phyloP scores from a whole-genome alignment of 2,797 vertebrate species.

The Leuciscus waleckii region DNA sequence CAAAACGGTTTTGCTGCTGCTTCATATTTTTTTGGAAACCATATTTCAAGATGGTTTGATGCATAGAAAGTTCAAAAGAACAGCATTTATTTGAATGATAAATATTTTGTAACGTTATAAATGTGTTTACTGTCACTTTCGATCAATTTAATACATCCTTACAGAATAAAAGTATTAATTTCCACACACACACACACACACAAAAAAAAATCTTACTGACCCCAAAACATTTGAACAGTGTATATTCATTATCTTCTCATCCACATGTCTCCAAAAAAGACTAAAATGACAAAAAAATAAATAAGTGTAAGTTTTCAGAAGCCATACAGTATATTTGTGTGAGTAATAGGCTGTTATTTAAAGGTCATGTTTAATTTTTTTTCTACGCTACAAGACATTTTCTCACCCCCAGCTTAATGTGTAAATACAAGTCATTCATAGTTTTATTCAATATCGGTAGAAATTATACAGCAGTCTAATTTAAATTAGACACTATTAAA shows the following conservation, averaged over 20 bases:
- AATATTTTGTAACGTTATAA: background rate
- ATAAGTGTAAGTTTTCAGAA: background rate
- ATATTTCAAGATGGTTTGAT: no score
- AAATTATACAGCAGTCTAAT: no score
- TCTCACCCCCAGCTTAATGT: background rate
- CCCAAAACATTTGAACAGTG: background rate
- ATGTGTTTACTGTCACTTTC: background rate
- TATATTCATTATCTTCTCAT: background rate
- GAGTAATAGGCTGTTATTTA: background rate
- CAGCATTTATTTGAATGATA: no score
- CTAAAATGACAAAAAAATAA: background rate
- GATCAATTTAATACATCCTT: background rate
- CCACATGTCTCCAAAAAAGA: background rate
- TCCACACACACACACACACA: background rate
- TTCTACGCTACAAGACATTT: background rate
- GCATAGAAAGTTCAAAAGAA: background rate
- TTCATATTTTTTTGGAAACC: background rate
- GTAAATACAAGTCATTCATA: no score
- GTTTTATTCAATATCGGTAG: no score
- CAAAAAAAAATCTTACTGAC: background rate
- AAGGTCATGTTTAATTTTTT: background rate
- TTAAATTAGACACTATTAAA: no score
- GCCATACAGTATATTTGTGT: background rate
- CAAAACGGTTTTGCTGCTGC: background rate
- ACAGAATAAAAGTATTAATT: background rate